Evolutionary conservation across 2,797 vertebrate genomes (phyloP).

Genomic region (Meriones psammophilus): DNA sequence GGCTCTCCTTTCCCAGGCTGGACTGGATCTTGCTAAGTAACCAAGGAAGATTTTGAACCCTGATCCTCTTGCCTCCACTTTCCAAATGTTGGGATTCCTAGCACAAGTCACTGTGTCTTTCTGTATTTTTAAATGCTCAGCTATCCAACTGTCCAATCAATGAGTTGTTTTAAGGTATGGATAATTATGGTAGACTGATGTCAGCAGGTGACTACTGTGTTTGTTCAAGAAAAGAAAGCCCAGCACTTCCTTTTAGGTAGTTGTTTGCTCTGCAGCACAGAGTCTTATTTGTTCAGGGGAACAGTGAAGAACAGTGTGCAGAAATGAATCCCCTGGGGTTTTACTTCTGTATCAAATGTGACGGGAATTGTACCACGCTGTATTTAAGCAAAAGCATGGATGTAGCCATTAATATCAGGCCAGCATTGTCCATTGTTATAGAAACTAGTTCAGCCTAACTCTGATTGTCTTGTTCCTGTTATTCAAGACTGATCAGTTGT

Average conservation of each 20-base stretch:
- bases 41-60: background rate
- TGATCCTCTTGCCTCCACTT: background rate
- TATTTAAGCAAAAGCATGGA: conserved; percentile 79
- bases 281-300: conserved; percentile 84
- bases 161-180: conserved; percentile 61
- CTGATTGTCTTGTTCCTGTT: conserved; percentile 48
- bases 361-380: conserved; percentile 72
- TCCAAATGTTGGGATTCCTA: background rate
- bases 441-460: conserved; percentile 77
- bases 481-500: conserved; percentile 73
- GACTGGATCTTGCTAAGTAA: background rate
- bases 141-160: background rate
- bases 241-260: conserved; percentile 64
- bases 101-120: background rate
- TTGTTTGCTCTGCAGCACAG: conserved; percentile 78
- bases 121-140: conserved; percentile 45
- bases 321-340: conserved; percentile 84
- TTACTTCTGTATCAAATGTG: conserved; percentile 75
- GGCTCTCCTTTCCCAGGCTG: background rate
- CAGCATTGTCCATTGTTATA: conserved; percentile 82
- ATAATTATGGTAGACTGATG: conserved; percentile 32
- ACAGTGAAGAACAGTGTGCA: conserved; percentile 83
- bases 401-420: conserved; percentile 73
- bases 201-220: conserved; percentile 56
- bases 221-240: conserved; percentile 70